phyloP scores from a whole-genome alignment of 2,888 invertebrate genomes.

The Drosophila imparisetae region DNA sequence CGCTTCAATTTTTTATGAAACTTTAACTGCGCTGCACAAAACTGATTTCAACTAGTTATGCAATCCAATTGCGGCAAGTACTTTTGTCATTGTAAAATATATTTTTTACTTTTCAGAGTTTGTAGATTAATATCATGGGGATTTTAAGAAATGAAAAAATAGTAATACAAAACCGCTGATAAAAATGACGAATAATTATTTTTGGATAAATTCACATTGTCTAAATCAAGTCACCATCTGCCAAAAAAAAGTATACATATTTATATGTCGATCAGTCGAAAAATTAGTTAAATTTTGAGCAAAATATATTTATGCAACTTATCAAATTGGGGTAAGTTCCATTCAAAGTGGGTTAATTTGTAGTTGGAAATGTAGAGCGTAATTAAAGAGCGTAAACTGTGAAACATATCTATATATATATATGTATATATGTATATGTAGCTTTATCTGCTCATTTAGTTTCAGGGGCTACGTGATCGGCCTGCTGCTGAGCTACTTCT shows the following conservation, averaged over 20 bases:
- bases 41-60: background rate
- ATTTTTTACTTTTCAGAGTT: background rate
- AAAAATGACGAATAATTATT: background rate
- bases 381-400: background rate
- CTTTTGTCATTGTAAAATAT: background rate
- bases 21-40: background rate
- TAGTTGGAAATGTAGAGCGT: background rate
- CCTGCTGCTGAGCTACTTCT: constrained; percentile 51
- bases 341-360: background rate
- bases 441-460: constrained; percentile 18
- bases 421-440: background rate
- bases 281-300: background rate
- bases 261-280: background rate
- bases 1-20: constrained; percentile 34
- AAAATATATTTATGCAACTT: background rate
- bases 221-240: background rate
- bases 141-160: background rate
- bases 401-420: background rate
- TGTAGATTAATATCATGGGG: background rate
- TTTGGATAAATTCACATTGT: too few relatives aligned
- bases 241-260: background rate
- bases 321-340: background rate
- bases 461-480: constrained; percentile 35
- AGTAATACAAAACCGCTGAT: too few relatives aligned
- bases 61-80: background rate